These are phyloP conservation scores for Scolopax mira DNA, from an alignment of 2,113 vertebrate species.

Conservation along the genomic window DNA sequence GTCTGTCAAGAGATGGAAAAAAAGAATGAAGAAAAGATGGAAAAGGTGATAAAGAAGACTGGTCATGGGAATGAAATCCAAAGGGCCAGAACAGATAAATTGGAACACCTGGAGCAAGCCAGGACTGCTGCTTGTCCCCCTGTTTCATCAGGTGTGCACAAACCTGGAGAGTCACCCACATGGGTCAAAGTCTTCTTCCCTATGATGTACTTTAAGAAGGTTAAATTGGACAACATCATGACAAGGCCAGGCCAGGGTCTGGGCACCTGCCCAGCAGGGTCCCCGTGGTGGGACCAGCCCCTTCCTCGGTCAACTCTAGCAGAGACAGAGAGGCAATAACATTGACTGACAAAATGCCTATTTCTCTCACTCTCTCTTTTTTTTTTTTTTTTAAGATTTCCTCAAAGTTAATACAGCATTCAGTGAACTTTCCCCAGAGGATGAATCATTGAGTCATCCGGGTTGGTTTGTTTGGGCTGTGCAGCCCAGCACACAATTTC, in stretches of 20 bases:
- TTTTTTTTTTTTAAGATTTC: not conserved
- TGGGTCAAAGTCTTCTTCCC: not conserved
- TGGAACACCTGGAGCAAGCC: not conserved
- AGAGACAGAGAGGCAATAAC: not conserved
- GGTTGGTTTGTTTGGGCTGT: not conserved
- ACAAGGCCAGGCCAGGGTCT: not conserved
- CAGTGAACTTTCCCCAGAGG: not conserved
- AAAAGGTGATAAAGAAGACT: not conserved
- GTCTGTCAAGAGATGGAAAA: not conserved
- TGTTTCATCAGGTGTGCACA: not conserved
- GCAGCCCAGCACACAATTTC: not conserved
- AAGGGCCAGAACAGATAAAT: not conserved
- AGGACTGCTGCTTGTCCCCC: not conserved
- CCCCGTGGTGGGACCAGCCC: not conserved
- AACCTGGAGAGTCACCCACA: not conserved
- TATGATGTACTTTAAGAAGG: too few relatives aligned
- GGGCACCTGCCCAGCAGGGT: accelerated
- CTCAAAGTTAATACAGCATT: not conserved
- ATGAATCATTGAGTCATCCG: not conserved
- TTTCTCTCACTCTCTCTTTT: not conserved
- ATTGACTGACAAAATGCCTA: not conserved
- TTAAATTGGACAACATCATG: not conserved
- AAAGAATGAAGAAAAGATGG: not conserved
- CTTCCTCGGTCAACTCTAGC: not conserved
- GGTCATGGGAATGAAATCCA: not conserved